Evolutionary conservation across 2,888 invertebrate genomes (phyloP).

Genomic region (Drosophila gaucha): DNA sequence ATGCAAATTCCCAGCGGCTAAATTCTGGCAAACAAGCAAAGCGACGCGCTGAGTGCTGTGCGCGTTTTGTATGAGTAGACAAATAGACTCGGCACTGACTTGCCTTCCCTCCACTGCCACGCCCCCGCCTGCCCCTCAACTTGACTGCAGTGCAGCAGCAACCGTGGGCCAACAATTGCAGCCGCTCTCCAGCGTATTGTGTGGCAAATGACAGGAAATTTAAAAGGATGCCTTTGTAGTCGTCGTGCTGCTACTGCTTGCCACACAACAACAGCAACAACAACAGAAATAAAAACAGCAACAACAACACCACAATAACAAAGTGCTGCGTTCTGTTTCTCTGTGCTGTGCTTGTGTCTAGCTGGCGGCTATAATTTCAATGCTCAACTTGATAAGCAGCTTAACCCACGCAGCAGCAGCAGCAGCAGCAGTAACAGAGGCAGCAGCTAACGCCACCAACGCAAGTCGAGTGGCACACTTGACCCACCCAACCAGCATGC

Average conservation of each 20-base stretch:
- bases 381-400: conserved; percentile 80
- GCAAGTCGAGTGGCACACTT: conserved; percentile 54
- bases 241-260: conserved; percentile 56
- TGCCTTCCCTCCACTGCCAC: conserved; percentile 14
- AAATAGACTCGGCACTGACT: conserved; percentile 67
- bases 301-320: conserved; percentile 63
- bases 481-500: conserved; percentile 39
- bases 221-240: conserved; percentile 81
- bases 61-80: conserved; percentile 62
- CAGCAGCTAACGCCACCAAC: conserved; percentile 33
- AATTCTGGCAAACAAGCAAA: conserved; percentile 82
- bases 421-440: conserved; percentile 16
- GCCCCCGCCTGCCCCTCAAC: neutral
- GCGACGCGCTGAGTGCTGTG: conserved; percentile 69
- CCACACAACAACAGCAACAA: conserved; percentile 45
- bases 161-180: conserved; percentile 66
- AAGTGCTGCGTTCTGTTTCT: conserved; percentile 68
- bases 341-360: conserved; percentile 68
- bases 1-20: conserved; percentile 83
- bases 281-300: conserved; percentile 37
- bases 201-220: conserved; percentile 81
- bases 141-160: conserved; percentile 33
- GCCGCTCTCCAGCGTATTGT: conserved; percentile 77
- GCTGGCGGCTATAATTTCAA: conserved; percentile 80
- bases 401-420: conserved; percentile 67